Conservation (phyloP, 1,140 invertebrate species). For the Drosophila tani region DNA sequence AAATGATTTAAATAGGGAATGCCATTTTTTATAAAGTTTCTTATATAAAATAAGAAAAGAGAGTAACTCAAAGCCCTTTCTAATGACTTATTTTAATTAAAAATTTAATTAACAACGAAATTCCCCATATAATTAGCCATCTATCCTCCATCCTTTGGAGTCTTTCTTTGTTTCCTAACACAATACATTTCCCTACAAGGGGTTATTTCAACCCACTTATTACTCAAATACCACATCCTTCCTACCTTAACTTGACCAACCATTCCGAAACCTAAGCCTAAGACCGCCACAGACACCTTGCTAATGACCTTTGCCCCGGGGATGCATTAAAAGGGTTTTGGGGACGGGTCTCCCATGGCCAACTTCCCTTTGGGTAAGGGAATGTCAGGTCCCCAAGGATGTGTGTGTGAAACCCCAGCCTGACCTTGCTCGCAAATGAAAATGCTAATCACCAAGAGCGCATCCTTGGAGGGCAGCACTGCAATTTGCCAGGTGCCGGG, state of each 20-base stretch:
- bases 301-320: conserved; percentile 27
- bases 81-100: conserved; percentile 6
- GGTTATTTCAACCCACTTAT: conserved; percentile 4
- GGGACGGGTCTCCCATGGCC: not conserved
- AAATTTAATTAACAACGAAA: not conserved
- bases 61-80: not conserved
- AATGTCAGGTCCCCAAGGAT: conserved; percentile 66
- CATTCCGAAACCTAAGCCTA: conserved; percentile 8
- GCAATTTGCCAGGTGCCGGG: conserved; percentile 48
- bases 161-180: not conserved
- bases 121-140: conserved; percentile 2
- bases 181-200: not conserved
- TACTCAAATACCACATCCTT: conserved; percentile 8
- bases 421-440: conserved; percentile 66
- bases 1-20: not conserved
- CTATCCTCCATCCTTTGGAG: not conserved
- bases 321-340: conserved; percentile 32
- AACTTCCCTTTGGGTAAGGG: not conserved
- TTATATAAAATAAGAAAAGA: not conserved
- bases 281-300: conserved; percentile 10
- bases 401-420: conserved; percentile 22
- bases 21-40: not conserved
- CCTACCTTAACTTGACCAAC: conserved; percentile 24
- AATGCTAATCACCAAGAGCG: conserved; percentile 58
- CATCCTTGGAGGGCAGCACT: conserved; percentile 56